Conservation (phyloP, 2,888 invertebrate genomes). For the Erpobdella octoculata region DNA sequence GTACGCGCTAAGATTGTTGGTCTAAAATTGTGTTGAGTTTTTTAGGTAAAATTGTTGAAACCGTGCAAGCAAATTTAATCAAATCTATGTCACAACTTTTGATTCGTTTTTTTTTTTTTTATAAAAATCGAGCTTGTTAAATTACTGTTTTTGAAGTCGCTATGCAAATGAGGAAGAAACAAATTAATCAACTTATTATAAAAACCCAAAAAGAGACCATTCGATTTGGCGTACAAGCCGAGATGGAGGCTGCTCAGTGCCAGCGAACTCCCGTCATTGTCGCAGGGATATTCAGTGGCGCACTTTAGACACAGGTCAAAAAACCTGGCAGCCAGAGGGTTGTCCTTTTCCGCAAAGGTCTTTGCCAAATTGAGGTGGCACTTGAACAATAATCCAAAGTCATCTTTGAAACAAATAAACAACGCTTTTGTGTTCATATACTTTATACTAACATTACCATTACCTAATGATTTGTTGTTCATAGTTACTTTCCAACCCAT, state of each 20-base stretch:
- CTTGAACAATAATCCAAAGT: constrained; percentile 12
- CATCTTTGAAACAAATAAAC: neutral
- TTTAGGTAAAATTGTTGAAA: too few relatives aligned
- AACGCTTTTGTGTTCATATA: neutral
- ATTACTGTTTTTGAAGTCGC: too few relatives aligned
- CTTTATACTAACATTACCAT: too few relatives aligned
- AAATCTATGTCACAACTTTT: too few relatives aligned
- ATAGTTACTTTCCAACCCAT: too few relatives aligned
- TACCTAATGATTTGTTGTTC: too few relatives aligned
- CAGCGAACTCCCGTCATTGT: constrained; percentile 21
- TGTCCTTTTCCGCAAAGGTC: constrained; percentile 13
- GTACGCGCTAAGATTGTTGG: too few relatives aligned
- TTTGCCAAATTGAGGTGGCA: constrained; percentile 18
- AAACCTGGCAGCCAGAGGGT: constrained; percentile 15
- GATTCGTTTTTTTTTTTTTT: too few relatives aligned
- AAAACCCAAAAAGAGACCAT: neutral
- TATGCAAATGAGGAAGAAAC: neutral
- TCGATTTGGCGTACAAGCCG: constrained; percentile 12
- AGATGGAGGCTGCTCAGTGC: constrained; percentile 14
- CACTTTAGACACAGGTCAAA: constrained; percentile 14
- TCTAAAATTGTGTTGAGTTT: too few relatives aligned
- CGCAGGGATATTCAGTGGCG: constrained; percentile 21
- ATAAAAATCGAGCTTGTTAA: too few relatives aligned
- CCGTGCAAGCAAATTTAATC: too few relatives aligned
- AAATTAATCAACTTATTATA: neutral